Base-by-base conservation (phyloP, 2,113 vertebrate genomes). In the Camelus dromedarius region DNA sequence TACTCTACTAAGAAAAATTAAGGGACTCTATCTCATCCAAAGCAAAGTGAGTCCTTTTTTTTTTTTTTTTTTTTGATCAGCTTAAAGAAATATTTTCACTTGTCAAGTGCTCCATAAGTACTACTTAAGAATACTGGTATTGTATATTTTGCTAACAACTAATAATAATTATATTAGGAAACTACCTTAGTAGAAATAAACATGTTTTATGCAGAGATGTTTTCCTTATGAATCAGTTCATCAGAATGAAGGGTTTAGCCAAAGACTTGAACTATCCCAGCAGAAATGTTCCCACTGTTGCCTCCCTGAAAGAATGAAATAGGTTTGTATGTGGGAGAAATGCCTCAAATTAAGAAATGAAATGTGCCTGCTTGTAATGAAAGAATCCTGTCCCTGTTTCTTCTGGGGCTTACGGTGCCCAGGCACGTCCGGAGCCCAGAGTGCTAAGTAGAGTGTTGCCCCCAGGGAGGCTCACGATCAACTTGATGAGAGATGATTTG, bases 1-100 rank as follows among this genome's bases (percentile, higher is more conserved):
- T 75, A 83, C 56, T 97, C 96, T 95, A 30, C 64, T 95, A 92
- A 94, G 95, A 87, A 93, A 97, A 96, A 79, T 52, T 76, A 70
- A 93, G 56, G 73, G 35, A 82, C 66, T 84, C 70, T 86, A 28
- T 81, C 72, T 91, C 77, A 4, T 85, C 92, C 81, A 35, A 35
- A 56, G 52, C 52, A 54, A 54, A 54, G 13, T 54, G 52, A 54
- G 48, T 42, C 79, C 88, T 79, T 52, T 3, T 50, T 70, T 35
- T 70, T 89, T 89, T 35, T 35, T 64, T 73, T 93, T 95, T 83
- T 22, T 93, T 96, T n/a, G n/a, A n/a, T n/a, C 69, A 91, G 50
- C 46, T 96, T 97, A 75, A 93, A 95, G 50, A 79, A 58, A 81
- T 93, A 50, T 67, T 72, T 88, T 89, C 80, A 90, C 64, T 73